Evolutionary conservation across 2,888 invertebrate genomes (phyloP).

Genomic region (Meganola albula): DNA sequence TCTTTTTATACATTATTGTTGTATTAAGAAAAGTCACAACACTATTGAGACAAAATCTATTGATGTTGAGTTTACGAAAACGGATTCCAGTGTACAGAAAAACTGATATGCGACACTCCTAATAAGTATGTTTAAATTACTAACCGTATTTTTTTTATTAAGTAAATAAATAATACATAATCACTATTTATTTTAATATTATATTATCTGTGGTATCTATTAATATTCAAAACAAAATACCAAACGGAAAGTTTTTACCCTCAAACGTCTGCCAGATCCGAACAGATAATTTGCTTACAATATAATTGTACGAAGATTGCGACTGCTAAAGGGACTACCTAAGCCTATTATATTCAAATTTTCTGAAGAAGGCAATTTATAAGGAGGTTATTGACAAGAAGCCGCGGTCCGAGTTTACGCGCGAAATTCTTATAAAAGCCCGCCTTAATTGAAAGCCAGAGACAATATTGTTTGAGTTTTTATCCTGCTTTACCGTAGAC

Average conservation of each 20-base stretch:
- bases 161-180: too few species aligned
- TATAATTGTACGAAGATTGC: constrained; percentile 75
- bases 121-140: too few species aligned
- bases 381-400: constrained; percentile 75
- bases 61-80: too few species aligned
- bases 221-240: constrained; percentile 44
- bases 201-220: too few species aligned
- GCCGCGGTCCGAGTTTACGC: constrained; percentile 42
- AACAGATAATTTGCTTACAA: constrained; percentile 77
- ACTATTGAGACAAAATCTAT: too few species aligned
- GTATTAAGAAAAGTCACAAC: too few species aligned
- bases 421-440: constrained; percentile 63
- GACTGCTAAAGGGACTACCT: constrained; percentile 65
- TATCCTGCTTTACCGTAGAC: constrained; percentile 31
- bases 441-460: constrained; percentile 64
- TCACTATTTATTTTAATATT: too few species aligned
- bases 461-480: constrained; percentile 68
- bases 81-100: too few species aligned
- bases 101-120: too few species aligned
- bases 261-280: constrained; percentile 64
- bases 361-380: constrained; percentile 73
- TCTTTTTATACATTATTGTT: too few species aligned
- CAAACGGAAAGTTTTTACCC: constrained; percentile 31
- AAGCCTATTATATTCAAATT: constrained; percentile 76
- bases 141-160: too few species aligned